Conservation (phyloP, 2,113 vertebrate species). For the Actinemys pallida region DNA sequence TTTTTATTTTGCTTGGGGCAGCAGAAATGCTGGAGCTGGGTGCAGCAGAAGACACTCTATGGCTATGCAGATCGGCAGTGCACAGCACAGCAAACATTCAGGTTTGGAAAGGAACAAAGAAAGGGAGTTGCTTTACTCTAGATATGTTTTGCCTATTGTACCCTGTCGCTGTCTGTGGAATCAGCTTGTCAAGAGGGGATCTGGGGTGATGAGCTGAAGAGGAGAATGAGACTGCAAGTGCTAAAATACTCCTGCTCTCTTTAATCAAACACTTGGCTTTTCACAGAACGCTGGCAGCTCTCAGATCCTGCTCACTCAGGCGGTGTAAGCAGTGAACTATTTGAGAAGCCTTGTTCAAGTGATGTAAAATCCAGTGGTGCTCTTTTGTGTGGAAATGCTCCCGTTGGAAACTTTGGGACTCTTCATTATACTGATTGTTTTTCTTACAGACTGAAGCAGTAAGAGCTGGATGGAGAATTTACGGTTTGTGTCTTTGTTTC, state of each 20-base stretch:
- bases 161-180: not conserved
- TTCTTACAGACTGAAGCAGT: not conserved
- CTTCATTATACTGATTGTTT: not conserved
- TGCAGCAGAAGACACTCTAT: not conserved
- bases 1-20: no score
- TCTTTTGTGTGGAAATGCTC: not conserved
- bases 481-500: not conserved
- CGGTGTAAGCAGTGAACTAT: not conserved
- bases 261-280: accelerated
- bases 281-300: not conserved
- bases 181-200: not conserved
- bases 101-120: not conserved
- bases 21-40: no score
- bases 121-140: not conserved
- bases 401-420: not conserved
- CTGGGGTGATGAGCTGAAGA: not conserved
- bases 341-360: not conserved
- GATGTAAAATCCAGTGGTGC: accelerated
- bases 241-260: not conserved
- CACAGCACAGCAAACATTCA: not conserved
- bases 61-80: not conserved
- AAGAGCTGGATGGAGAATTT: constrained; percentile 12
- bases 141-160: not conserved
- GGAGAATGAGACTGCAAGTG: not conserved
- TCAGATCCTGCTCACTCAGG: not conserved